Evolutionary conservation across 2,888 invertebrate genomes (phyloP).

Genomic region (Taenaris catops): DNA sequence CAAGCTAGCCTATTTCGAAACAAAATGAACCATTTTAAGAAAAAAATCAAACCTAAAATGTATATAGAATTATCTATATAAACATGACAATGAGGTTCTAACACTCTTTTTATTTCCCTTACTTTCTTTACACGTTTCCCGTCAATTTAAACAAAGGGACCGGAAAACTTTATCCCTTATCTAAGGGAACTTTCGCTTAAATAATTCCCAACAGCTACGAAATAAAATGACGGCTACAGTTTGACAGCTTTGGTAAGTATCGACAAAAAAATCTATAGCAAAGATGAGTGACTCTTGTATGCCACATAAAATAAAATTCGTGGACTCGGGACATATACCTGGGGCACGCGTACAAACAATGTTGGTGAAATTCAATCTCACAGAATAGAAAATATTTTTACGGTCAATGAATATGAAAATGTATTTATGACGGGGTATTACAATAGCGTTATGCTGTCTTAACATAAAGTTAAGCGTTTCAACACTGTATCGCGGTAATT

Average conservation of each 20-base stretch:
- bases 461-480: constrained; percentile 35
- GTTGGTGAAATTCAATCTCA: constrained; percentile 71
- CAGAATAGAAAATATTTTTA: constrained; percentile 74
- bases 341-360: constrained; percentile 61
- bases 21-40: too few relatives aligned
- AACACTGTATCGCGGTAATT: constrained; percentile 15
- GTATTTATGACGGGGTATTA: constrained; percentile 44
- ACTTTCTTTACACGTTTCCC: constrained; percentile 12
- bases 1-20: too few relatives aligned
- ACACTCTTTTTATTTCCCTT: constrained; percentile 5
- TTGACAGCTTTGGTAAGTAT: constrained; percentile 23
- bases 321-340: constrained; percentile 47
- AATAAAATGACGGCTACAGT: constrained; percentile 25
- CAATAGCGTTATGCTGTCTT: constrained; percentile 45
- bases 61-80: too few relatives aligned
- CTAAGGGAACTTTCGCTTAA: constrained; percentile 19
- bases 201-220: constrained; percentile 23
- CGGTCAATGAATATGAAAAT: constrained; percentile 73
- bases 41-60: too few relatives aligned
- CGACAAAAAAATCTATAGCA: constrained; percentile 27
- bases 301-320: constrained; percentile 48
- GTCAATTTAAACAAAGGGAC: constrained; percentile 17
- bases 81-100: constrained; percentile 1
- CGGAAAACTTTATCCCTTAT: constrained; percentile 19
- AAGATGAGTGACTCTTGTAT: constrained; percentile 29